Percentiles rank a stretch among this genome's conserved stretches.
Evolutionary conservation across 2,888 invertebrate species (phyloP).

Genomic region (Thera britannica): DNA sequence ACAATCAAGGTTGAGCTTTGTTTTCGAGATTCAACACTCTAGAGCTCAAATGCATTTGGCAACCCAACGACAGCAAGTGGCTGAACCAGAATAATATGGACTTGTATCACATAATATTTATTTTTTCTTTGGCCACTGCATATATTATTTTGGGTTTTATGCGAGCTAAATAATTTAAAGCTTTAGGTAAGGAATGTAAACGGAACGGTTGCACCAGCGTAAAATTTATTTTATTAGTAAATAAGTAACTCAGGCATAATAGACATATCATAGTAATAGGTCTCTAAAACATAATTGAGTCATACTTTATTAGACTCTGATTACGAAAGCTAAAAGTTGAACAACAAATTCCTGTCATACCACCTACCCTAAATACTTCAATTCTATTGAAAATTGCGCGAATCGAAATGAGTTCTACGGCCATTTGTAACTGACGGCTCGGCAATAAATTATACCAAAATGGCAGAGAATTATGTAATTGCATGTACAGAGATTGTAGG

Average conservation of each 20-base stretch:
- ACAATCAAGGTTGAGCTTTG: background rate
- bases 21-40: background rate
- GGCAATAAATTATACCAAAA: conserved; percentile 36
- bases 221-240: background rate
- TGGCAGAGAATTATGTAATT: conserved; percentile 34
- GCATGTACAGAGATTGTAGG: conserved; percentile 18
- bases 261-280: conserved; percentile 13
- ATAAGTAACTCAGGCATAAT: background rate
- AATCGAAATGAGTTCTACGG: conserved; percentile 26
- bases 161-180: no score
- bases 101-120: no score
- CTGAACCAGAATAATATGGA: no score
- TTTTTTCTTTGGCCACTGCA: no score
- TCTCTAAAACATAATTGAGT: conserved; percentile 18
- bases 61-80: no score
- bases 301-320: conserved; percentile 24
- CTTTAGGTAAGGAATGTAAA: no score
- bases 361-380: conserved; percentile 27
- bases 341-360: conserved; percentile 31
- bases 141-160: no score
- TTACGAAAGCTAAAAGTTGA: conserved; percentile 19
- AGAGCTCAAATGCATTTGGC: no score
- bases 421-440: conserved; percentile 39
- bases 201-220: background rate
- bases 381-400: conserved; percentile 32